Percentiles rank a stretch among this genome's conserved stretches.
Conservation (phyloP, 1,140 invertebrate species). For the Rhyacophila brunnea region DNA sequence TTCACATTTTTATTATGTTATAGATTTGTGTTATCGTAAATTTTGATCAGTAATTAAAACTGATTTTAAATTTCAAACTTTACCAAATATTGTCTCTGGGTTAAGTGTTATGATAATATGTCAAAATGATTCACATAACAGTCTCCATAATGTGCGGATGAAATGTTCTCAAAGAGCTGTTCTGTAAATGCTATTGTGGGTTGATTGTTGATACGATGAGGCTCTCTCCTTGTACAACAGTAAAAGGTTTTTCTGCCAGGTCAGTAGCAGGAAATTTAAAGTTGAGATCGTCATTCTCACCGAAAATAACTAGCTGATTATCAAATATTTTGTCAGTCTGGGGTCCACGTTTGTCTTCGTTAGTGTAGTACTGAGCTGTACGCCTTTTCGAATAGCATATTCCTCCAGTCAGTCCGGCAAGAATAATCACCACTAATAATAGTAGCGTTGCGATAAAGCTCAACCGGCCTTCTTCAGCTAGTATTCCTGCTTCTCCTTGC, state of each 20-base stretch:
- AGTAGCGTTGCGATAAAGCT: constrained; percentile 60
- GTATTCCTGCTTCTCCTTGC: constrained; percentile 37
- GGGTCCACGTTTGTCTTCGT: constrained; percentile 62
- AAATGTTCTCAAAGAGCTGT: constrained; percentile 17
- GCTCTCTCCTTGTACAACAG: constrained; percentile 3
- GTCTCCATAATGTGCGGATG: constrained; percentile 16
- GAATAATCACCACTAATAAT: constrained; percentile 53
- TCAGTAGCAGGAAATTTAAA: constrained; percentile 44
- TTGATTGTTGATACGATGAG: constrained; percentile 17
- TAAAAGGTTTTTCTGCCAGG: constrained; percentile 17
- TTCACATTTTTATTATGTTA: no score
- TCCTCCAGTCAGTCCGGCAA: constrained; percentile 52
- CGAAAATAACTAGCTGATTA: constrained; percentile 42
- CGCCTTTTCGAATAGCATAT: constrained; percentile 61
- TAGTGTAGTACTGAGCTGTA: constrained; percentile 70
- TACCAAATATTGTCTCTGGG: no score
- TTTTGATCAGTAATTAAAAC: no score
- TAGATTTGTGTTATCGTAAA: no score
- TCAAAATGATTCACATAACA: constrained; percentile 10
- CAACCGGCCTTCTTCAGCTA: constrained; percentile 54
- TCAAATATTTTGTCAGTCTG: constrained; percentile 54
- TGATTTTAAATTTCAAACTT: no score
- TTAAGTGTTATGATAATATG: no score
- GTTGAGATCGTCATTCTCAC: constrained; percentile 42
- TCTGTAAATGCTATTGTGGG: constrained; percentile 17